Conservation (phyloP, 2,888 invertebrate species). For the Caenorhabditis sp. region DNA sequence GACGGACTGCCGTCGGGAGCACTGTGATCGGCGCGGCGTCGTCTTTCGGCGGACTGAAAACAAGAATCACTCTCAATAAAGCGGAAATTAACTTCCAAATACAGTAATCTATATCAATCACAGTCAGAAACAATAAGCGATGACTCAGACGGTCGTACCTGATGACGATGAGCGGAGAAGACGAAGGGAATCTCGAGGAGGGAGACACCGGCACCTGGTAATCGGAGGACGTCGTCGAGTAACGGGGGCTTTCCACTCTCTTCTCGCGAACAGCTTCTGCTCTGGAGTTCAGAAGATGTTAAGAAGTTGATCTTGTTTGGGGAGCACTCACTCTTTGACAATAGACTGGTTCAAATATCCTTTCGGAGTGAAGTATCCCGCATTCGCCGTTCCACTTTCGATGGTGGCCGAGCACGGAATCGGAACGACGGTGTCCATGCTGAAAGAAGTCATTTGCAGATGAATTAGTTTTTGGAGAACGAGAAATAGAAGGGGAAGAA, state of each 20-base stretch:
- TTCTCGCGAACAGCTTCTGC: constrained; percentile 52
- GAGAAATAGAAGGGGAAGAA: background rate
- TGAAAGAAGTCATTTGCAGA: constrained; percentile 6
- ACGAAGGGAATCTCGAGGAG: constrained; percentile 45
- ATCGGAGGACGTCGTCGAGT: constrained; percentile 47
- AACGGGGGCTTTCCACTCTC: constrained; percentile 32
- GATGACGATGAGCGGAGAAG: constrained; percentile 57
- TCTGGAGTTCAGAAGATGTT: constrained; percentile 12
- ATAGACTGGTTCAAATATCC: constrained; percentile 48
- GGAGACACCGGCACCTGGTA: constrained; percentile 47
- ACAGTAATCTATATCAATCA: too few species aligned
- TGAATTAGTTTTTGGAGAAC: background rate
- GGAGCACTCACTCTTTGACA: constrained; percentile 40
- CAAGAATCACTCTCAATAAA: background rate
- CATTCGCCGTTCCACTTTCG: constrained; percentile 21
- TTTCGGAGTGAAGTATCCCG: constrained; percentile 52
- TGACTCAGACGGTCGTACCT: constrained; percentile 18
- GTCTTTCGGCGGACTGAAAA: constrained; percentile 53
- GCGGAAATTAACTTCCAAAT: too few species aligned
- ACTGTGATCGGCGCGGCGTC: constrained; percentile 43
- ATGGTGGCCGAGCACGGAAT: constrained; percentile 23
- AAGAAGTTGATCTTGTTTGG: background rate
- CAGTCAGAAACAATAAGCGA: too few species aligned
- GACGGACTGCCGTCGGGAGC: constrained; percentile 33
- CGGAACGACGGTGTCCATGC: constrained; percentile 51